Base-by-base conservation (phyloP, 2,113 vertebrate species). In the Lepus europaeus region DNA sequence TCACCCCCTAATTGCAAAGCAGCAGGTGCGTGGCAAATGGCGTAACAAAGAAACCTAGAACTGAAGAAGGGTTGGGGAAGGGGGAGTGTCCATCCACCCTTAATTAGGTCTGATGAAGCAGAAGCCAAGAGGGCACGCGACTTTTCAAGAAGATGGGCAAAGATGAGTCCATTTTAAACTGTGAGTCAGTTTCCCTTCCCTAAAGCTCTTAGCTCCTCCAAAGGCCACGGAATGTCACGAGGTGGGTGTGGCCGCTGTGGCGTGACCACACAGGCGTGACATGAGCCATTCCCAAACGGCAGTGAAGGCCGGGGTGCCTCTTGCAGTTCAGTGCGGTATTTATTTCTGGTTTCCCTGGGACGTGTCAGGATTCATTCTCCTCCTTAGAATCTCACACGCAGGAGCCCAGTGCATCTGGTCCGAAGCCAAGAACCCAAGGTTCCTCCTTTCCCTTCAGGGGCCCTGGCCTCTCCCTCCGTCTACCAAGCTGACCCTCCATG, bases 281-380 rank as follows among this genome's bases (percentile, higher is more conserved):
- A 74, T 51, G 9, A 77, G n/a, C 63, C 78, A 17, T 64, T 87
- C 31, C 63, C 7, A n/a, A 19, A 17, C 19, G 12, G 25, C 33
- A 3, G 22, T 17, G 22, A 45, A 0, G 9, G 29, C 17, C 0
- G 17, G 45, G 6, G 4, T 3, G 2, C 2, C 36, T 10, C 81
- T 36, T 39, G 53, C 9, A 64, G 19, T 19, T 77, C 51, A 1
- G 3, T 10, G 33, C 0, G 0, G 6, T 49, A 20, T 39, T 85
- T 66, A 9, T 69, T 39, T 51, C 36, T 39, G 49, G 10, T 33
- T 89, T 64, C 95, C 23, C 33, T 25, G 49, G 73, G 20, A 56
- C 25, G 45, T 25, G 19, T 77, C 73, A 70, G 25, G 36, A 69
- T n/a, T 7, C 39, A 25, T 9, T 56, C 36, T 8, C 45, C 79